phyloP scores from a whole-genome alignment of 1,140 invertebrate genomes.

The Pseudomyrmex sp. region DNA sequence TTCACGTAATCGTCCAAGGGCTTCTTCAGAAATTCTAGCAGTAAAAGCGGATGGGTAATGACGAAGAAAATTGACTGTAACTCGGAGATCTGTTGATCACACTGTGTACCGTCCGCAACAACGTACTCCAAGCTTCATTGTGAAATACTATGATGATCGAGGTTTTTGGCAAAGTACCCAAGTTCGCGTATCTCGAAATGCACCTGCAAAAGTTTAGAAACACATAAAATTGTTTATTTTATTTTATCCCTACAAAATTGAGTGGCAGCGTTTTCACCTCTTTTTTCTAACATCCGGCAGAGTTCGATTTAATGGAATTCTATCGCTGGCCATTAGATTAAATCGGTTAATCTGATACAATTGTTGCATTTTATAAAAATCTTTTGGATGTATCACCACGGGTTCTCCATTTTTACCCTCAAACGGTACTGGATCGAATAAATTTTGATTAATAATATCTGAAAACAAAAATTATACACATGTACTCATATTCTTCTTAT shows the following conservation, averaged over 20 bases:
- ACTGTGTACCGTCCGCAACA: constrained; percentile 91
- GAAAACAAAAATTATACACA: constrained; percentile 74
- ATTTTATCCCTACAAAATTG: neutral
- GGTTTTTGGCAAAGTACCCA: constrained; percentile 87
- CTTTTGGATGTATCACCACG: constrained; percentile 91
- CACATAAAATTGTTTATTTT: no score
- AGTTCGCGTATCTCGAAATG: constrained; percentile 85
- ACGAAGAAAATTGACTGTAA: constrained; percentile 34
- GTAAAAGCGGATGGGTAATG: constrained; percentile 35
- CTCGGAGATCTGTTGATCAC: constrained; percentile 92
- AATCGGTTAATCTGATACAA: constrained; percentile 95
- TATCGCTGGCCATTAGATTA: constrained; percentile 96
- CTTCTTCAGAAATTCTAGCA: constrained; percentile 90
- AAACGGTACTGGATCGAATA: constrained; percentile 90
- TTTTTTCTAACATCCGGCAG: constrained; percentile 95
- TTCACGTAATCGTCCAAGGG: constrained; percentile 92
- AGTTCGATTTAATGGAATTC: constrained; percentile 95
- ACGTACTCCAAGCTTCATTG: constrained; percentile 93
- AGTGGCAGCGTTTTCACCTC: constrained; percentile 83
- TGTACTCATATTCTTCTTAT: neutral
- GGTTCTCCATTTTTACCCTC: constrained; percentile 93
- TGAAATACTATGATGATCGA: constrained; percentile 93
- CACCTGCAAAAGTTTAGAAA: constrained; percentile 84
- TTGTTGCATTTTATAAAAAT: constrained; percentile 91
- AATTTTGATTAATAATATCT: constrained; percentile 94